These are phyloP conservation scores for Beris chalybata DNA, from an alignment of 2,888 invertebrate genomes.

Conservation along the genomic window DNA sequence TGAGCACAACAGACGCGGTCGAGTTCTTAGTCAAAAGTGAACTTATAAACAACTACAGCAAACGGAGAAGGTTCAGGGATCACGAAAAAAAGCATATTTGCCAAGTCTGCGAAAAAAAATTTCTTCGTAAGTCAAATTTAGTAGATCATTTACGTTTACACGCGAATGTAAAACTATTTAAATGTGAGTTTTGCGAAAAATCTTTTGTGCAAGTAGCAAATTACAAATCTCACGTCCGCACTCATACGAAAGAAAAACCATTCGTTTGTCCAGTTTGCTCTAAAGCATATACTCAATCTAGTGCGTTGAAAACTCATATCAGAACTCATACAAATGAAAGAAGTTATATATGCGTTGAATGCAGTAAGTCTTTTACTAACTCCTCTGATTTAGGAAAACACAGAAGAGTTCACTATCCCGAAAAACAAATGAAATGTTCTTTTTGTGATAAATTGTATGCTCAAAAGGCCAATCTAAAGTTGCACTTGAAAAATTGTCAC, in stretches of 20 bases:
- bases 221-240: conserved; percentile 42
- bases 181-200: conserved; percentile 43
- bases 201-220: conserved; percentile 44
- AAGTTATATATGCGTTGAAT: conserved; percentile 41
- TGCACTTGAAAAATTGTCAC: background rate
- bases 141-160: conserved; percentile 44
- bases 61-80: too few species aligned
- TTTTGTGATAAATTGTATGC: conserved; percentile 40
- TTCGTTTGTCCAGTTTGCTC: conserved; percentile 41
- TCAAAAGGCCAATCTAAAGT: conserved; percentile 40
- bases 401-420: conserved; percentile 40
- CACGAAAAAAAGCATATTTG: conserved; percentile 37
- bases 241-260: conserved; percentile 44
- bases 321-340: conserved; percentile 44
- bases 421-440: conserved; percentile 39
- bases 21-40: too few species aligned
- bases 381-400: conserved; percentile 43
- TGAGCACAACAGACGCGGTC: too few species aligned
- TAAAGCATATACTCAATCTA: conserved; percentile 43
- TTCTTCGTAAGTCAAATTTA: conserved; percentile 42
- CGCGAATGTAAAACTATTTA: conserved; percentile 43
- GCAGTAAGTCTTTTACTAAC: conserved; percentile 42
- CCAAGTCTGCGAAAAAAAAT: conserved; percentile 42
- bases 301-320: conserved; percentile 43
- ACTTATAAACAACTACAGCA: too few species aligned